Conservation (phyloP, 2,888 invertebrate species). For the Phasia obesa region DNA sequence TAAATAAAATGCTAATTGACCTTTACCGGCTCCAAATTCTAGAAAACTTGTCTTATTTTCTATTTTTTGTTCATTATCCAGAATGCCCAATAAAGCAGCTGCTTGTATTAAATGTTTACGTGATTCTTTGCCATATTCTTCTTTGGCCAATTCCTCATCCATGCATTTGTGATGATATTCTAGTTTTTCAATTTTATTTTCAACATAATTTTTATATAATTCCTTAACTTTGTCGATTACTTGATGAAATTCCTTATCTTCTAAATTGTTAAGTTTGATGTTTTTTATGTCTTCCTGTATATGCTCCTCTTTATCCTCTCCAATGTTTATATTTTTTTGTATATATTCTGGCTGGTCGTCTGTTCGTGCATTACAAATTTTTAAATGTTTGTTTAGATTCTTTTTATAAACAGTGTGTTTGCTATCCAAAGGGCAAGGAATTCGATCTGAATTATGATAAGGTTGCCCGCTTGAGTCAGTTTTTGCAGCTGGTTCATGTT, state of each 20-base stretch:
- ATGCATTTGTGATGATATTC: conserved; percentile 83
- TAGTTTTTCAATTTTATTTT: conserved; percentile 81
- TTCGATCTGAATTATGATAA: conserved; percentile 80
- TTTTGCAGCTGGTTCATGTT: conserved; percentile 83
- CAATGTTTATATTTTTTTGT: conserved; percentile 78
- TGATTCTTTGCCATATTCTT: conserved; percentile 85
- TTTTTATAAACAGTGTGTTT: conserved; percentile 88
- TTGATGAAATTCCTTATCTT: conserved; percentile 79
- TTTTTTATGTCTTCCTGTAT: conserved; percentile 48
- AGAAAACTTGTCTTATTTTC: conserved; percentile 87
- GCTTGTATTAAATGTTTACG: conserved; percentile 91
- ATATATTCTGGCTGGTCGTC: conserved; percentile 83
- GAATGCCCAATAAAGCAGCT: conserved; percentile 88
- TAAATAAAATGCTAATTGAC: conserved; percentile 90
- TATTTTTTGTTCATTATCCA: conserved; percentile 86
- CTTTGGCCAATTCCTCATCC: conserved; percentile 83
- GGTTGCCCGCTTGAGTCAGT: not conserved
- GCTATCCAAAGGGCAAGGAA: conserved; percentile 88
- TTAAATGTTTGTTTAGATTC: conserved; percentile 87
- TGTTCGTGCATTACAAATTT: conserved; percentile 88
- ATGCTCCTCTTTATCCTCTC: conserved; percentile 67
- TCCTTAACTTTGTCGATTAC: conserved; percentile 83
- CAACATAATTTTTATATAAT: conserved; percentile 80
- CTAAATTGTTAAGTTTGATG: conserved; percentile 81
- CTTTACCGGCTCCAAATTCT: conserved; percentile 96